Evolutionary conservation across 2,797 vertebrate species (phyloP), one percentile per base, ranked within the genome.

Genomic region (Micropoecilia bifurca): DNA sequence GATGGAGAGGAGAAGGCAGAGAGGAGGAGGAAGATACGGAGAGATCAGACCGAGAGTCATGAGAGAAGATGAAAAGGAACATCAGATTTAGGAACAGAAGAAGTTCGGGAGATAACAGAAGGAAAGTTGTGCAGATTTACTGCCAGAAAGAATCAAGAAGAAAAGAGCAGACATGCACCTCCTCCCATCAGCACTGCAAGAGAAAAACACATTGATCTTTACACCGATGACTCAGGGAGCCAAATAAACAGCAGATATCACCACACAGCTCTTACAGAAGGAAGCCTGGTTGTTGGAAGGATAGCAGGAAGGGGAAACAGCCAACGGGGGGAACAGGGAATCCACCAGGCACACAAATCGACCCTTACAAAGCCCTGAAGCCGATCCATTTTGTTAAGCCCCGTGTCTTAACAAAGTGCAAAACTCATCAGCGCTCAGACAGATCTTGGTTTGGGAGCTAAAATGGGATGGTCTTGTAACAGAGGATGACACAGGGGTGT

Each of bases 321-420:
- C 84, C 85, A 83, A 88, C 55, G 68, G 83, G 86, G 86, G 78
- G 85, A 82, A 87, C 80, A 22, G 86, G 87, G 85, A 83, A 87
- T 80, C 83, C 86, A 92, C 79, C 86, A 88, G 71, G 84, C 89
- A 87, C 85, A 86, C 77, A 79, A 85, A 78, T 86, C 3, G 16
- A 88, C 83, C 77, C 76, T 57, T 78, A 68, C 76, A 80, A 85
- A 87, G 73, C 76, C 80, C 77, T 75, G 85, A 87, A 73, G 68
- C 41, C 0, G 78, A 93, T 90, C 91, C 87, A 78, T 80, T 85
- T 91, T 92, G 93, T 93, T 92, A 93, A 95, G 93, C 71, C 77
- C 77, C 61, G 4, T 22, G 89, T 84, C 91, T 94, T 94, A 95
- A 94, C 93, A 92, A 91, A 89, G 76, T 80, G 88, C 90, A 92